These are phyloP conservation scores for Melolontha melolontha DNA, from an alignment of 2,888 invertebrate genomes.

Conservation along the genomic window DNA sequence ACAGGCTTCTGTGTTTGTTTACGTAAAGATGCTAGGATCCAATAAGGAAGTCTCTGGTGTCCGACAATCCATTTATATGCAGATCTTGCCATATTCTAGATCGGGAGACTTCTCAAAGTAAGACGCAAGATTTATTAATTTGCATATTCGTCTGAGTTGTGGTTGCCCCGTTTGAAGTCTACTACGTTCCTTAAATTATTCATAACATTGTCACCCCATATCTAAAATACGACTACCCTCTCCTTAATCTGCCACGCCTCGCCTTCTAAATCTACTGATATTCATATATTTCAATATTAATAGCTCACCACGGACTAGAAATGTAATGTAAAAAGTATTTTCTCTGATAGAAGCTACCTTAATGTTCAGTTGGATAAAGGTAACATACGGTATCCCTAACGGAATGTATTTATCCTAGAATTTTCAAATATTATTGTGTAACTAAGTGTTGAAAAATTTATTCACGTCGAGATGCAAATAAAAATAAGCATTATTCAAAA, in stretches of 20 bases:
- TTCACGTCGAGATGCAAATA: no score
- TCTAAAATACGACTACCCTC: slow-evolving; percentile 53
- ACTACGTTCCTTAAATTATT: slow-evolving; percentile 62
- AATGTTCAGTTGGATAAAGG: slow-evolving; percentile 3
- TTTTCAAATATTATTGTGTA: no score
- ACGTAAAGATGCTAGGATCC: slow-evolving; percentile 42
- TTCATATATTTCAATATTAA: slow-evolving; percentile 43
- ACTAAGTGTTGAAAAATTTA: no score
- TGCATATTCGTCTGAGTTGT: slow-evolving; percentile 59
- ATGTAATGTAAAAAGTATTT: slow-evolving; percentile 24
- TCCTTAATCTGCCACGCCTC: slow-evolving; percentile 28
- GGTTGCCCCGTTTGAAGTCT: slow-evolving; percentile 60
- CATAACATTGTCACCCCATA: slow-evolving; percentile 62
- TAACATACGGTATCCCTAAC: no score
- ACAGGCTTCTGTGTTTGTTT: slow-evolving; percentile 40
- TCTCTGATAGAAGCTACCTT: slow-evolving; percentile 16
- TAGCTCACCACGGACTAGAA: slow-evolving; percentile 23
- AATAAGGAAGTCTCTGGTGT: slow-evolving; percentile 52
- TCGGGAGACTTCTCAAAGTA: slow-evolving; percentile 60
- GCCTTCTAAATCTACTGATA: slow-evolving; percentile 31
- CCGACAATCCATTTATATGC: slow-evolving; percentile 62
- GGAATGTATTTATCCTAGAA: no score
- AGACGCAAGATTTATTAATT: slow-evolving; percentile 64
- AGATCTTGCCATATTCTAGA: slow-evolving; percentile 59
- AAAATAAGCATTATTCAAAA: no score